A percentile compares a stretch with the other conserved stretches of the same genome.
Conservation (phyloP, 2,888 invertebrate genomes). For the Lochmaea crataegi region DNA sequence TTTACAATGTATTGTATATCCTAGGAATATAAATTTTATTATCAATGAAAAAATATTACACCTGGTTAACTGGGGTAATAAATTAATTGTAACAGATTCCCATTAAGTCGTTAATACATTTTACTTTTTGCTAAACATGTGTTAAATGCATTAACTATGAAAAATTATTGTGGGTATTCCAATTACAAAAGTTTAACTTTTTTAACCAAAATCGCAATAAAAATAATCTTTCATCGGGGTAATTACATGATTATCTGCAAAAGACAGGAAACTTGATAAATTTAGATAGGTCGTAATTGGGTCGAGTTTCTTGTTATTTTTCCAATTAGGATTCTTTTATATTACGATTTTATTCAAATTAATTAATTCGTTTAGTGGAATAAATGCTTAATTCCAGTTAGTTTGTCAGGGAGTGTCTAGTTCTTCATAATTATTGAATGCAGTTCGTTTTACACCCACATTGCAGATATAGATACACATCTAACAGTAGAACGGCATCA, state of each 20-base stretch:
- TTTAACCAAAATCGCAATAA: not conserved
- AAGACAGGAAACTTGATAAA: not conserved
- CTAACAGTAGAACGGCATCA: too few species aligned
- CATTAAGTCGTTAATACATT: not conserved
- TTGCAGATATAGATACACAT: too few species aligned
- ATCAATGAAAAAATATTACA: not conserved
- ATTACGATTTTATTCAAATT: not conserved
- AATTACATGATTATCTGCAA: not conserved
- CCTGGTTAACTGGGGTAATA: not conserved
- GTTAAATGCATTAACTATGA: not conserved
- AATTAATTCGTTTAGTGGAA: not conserved
- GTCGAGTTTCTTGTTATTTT: not conserved
- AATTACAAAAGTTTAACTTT: not conserved
- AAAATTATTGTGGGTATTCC: not conserved
- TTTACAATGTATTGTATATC: too few species aligned
- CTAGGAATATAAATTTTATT: too few species aligned
- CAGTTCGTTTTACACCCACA: not conserved
- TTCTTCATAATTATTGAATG: not conserved
- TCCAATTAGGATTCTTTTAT: not conserved
- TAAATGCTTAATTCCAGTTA: not conserved
- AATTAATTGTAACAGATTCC: not conserved
- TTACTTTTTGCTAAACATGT: not conserved
- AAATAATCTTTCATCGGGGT: slow-evolving; percentile 7
- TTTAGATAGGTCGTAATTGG: not conserved
- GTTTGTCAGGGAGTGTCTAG: not conserved